Evolutionary conservation across 2,888 invertebrate genomes (phyloP).

Genomic region (Amphipyra berbera): DNA sequence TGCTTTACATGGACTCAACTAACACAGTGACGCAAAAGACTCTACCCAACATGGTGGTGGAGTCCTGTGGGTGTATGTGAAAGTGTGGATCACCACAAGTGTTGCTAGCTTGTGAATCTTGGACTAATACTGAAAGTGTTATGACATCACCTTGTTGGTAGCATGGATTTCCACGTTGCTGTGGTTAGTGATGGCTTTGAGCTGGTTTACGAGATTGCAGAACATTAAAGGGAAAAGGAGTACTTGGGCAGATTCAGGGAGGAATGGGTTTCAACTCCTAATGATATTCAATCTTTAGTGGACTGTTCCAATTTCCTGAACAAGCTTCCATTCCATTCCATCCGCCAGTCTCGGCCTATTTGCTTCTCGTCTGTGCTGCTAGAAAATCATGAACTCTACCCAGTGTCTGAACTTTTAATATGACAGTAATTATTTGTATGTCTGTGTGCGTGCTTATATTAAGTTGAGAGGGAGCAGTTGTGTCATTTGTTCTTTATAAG

Average conservation of each 20-base stretch:
- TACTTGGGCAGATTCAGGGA: no score
- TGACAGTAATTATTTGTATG: conserved; percentile 42
- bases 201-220: no score
- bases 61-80: conserved; percentile 96
- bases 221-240: no score
- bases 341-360: no score
- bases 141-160: not conserved
- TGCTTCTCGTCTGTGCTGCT: not conserved
- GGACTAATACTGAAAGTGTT: not conserved
- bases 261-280: no score
- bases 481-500: conserved; percentile 38
- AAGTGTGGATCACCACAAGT: not conserved
- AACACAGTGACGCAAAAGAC: conserved; percentile 94
- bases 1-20: conserved; percentile 95
- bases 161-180: not conserved
- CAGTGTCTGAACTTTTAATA: conserved; percentile 2
- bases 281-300: no score
- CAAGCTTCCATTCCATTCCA: no score
- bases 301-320: no score
- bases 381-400: not conserved
- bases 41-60: conserved; percentile 97
- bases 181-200: no score
- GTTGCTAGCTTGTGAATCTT: conserved; percentile 2
- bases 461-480: conserved; percentile 17
- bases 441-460: conserved; percentile 3